Evolutionary conservation across 2,797 vertebrate species (phyloP).

Genomic region (Acanthurus lineatus): DNA sequence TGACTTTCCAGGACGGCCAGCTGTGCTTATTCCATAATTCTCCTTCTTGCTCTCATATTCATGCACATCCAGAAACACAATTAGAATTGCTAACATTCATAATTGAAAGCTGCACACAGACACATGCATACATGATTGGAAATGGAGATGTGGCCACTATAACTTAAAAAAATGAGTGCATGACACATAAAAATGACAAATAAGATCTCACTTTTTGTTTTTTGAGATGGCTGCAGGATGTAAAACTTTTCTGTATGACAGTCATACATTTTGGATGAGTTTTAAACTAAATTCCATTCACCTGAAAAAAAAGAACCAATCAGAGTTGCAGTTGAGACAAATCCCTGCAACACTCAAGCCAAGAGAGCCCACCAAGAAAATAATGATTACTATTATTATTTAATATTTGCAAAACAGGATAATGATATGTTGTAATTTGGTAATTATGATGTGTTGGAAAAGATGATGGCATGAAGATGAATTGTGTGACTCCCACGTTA

Average conservation of each 20-base stretch:
- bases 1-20: conserved; percentile 69
- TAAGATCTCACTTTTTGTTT: neutral
- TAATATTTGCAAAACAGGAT: neutral
- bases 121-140: conserved; percentile 44
- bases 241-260: neutral
- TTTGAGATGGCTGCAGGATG: conserved; percentile 10
- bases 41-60: conserved; percentile 43
- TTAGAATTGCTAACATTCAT: conserved; percentile 64
- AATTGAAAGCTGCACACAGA: conserved; percentile 39
- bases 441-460: neutral
- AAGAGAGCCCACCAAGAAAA: neutral
- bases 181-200: conserved; percentile 8
- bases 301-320: neutral
- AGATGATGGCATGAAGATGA: neutral
- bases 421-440: neutral
- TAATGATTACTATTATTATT: neutral
- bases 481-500: neutral
- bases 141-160: conserved; percentile 47
- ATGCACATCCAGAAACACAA: conserved; percentile 54
- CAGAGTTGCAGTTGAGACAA: neutral
- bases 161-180: conserved; percentile 21
- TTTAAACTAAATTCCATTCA: neutral
- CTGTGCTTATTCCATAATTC: conserved; percentile 63
- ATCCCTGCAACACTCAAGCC: neutral
- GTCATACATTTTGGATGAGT: neutral